Evolutionary conservation across 2,113 vertebrate species (phyloP).

Genomic region (Pithys albifrons): DNA sequence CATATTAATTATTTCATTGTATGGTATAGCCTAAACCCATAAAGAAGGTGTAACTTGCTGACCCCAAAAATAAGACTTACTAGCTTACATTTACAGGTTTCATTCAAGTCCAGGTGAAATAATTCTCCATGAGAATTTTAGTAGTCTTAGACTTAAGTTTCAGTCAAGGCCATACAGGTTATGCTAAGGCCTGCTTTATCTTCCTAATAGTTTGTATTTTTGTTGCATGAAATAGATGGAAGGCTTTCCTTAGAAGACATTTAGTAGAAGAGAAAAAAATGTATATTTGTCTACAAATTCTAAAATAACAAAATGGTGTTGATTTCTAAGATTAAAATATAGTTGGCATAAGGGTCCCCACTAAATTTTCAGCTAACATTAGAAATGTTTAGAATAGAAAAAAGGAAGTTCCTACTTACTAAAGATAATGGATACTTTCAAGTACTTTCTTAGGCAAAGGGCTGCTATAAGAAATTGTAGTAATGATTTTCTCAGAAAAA

Average conservation of each 20-base stretch:
- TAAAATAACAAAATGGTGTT: background rate
- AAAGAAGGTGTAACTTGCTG: background rate
- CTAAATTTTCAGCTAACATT: background rate
- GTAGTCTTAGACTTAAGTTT: background rate
- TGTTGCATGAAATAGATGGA: background rate
- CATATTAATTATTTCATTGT: background rate
- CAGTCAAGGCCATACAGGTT: background rate
- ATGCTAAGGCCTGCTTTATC: background rate
- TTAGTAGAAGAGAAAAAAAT: background rate
- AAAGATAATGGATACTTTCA: background rate
- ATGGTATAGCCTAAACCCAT: background rate
- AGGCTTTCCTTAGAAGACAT: background rate
- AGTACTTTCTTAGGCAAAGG: background rate
- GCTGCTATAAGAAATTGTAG: background rate
- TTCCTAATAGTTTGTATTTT: background rate
- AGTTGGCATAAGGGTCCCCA: background rate
- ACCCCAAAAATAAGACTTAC: background rate
- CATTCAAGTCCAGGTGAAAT: background rate
- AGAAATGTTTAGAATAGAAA: background rate
- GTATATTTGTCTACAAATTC: background rate
- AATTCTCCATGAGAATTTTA: background rate
- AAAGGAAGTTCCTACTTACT: background rate
- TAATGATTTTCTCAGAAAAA: background rate
- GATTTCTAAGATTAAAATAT: background rate
- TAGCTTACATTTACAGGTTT: background rate